Evolutionary conservation across 2,797 vertebrate species (phyloP), one percentile per base, ranked within the genome.

Genomic region (Malurus splendens): DNA sequence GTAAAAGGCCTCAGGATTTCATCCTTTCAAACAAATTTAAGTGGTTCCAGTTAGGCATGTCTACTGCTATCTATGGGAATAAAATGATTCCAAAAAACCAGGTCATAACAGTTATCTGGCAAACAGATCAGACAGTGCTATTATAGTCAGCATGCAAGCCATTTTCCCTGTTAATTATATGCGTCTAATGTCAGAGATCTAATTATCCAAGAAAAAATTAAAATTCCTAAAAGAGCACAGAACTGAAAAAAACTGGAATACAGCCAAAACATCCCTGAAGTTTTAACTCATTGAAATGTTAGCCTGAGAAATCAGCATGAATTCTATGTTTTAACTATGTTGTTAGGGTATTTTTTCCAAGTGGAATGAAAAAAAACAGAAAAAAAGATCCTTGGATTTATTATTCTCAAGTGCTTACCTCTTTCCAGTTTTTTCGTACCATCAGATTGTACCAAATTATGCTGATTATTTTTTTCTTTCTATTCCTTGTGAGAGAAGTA

Each of bases 161-260:
- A 60, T 76, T 81, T 93, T 86, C 87, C 56, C 50, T 92, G 61
- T 92, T 94, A 94, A 94, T 91, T 93, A 87, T 86, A 56, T 70
- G 42, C 9, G 0, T 73, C 87, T 92, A 87, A 89, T 93, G 64
- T 93, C 85, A 92, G 89, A 90, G 77, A 94, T 72, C 89, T 94
- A 93, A 94, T 94, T 93, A 95, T 32, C 52, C 33, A 86, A 92
- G 73, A 83, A 93, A 82, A 93, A 87, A 89, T 60, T 78, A 83
- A 81, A 90, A 82, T 54, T 87, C 38, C 85, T 93, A 79, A 94
- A 94, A 86, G 62, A 89, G 70, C 45, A 87, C 15, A 83, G 62
- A 79, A 87, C 38, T 48, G n/a, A 71, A 68, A 73, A 90, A 75
- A 78, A 18, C 7, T 78, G 51, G 80, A 92, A 75, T 55, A 62